These are phyloP conservation scores for Pelmatolapia mariae DNA, from an alignment of 2,113 vertebrate genomes.

Conservation along the genomic window DNA sequence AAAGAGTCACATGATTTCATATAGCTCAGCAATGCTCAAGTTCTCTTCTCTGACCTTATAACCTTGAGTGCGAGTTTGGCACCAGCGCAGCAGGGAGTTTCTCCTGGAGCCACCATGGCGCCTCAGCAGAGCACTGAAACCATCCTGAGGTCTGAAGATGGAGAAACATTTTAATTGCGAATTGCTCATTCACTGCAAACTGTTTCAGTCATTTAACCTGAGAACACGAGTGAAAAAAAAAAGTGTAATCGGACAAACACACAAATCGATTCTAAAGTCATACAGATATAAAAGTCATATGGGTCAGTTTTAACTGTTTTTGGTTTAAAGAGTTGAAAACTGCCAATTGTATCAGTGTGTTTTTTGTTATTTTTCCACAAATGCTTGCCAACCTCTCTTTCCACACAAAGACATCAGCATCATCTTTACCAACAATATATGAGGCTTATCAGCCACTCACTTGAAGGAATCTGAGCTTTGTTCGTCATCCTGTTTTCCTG, in stretches of 20 bases:
- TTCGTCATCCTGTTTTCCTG: conserved; percentile 63
- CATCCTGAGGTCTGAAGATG: conserved; percentile 54
- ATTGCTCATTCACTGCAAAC: neutral
- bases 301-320: neutral
- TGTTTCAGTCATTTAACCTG: neutral
- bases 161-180: neutral
- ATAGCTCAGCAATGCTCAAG: neutral
- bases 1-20: neutral
- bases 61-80: conserved; percentile 65
- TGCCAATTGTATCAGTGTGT: neutral
- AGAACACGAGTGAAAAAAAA: neutral
- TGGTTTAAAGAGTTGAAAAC: neutral
- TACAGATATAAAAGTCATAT: neutral
- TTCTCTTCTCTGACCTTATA: conserved; percentile 58
- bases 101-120: conserved; percentile 71
- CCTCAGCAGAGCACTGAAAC: conserved; percentile 62
- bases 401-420: neutral
- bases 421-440: neutral
- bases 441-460: conserved; percentile 2
- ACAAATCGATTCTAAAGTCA: neutral
- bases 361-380: neutral
- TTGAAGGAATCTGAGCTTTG: conserved; percentile 35
- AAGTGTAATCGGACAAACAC: neutral
- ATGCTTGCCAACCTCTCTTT: neutral
- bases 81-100: conserved; percentile 72